Evolutionary conservation across 1,140 invertebrate genomes (phyloP), one percentile per base, ranked within the genome.

Genomic region (Armadillidium nasatum): DNA sequence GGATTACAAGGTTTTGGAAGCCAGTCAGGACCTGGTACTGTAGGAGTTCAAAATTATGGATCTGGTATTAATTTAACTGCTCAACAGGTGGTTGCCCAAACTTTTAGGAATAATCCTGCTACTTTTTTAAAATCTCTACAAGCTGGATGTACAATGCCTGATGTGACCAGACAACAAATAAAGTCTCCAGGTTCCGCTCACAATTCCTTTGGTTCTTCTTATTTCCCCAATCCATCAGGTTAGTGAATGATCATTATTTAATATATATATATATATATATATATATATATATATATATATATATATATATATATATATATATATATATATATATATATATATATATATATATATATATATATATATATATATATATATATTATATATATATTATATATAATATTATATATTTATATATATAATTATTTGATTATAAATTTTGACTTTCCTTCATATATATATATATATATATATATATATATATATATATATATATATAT

Each of bases 21-120:
- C 19, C 82, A 88, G 75, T 77, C 80, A 71, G 76, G 77, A 67
- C 79, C 86, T 33, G 86, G 86, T 23, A 86, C 83, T 81, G 88
- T 87, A 80, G 87, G 86, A 72, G 86, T 89, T 45, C 88, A 89
- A 80, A 88, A 87, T 54, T 89, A 88, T 81, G 86, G 87, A 70
- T 89, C 80, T 11, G 75, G 76, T 70, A 81, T 81, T 69, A 77
- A 71, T 33, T 88, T 44, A 87, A 88, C 82, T 81, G 78, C 84
- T 82, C 80, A 85, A 83, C 83, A 86, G 84, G 83, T 86, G 82
- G 71, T 85, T 80, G 33, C 33, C 33, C n/a, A n/a, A n/a, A 86
- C 79, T 69, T 82, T 81, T 86, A 71, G 86, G 77, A 83, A 85
- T 46, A 79, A 60, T 23, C 77, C 77, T 46, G 68, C 76, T 9